Base-by-base conservation (phyloP, 2,797 vertebrate species). In the Xenopus petersii region DNA sequence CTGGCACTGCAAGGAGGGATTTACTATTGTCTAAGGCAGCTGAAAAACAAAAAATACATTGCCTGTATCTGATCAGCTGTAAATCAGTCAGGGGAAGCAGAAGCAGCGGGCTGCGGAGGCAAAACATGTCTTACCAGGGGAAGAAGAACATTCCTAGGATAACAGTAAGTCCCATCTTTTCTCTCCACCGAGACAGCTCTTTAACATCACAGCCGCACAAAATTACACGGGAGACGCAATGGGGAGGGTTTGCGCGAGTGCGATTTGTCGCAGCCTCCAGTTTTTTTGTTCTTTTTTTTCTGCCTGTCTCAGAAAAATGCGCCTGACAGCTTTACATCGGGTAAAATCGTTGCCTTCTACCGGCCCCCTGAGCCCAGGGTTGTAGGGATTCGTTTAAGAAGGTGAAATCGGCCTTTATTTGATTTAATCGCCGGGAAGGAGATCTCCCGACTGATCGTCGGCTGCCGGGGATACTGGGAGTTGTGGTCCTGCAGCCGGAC, bases 111-210 rank as follows among this genome's bases (percentile, higher is more conserved):
- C 26, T 30, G 26, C 26, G 4, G 26, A 3, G 67, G 67, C n/a
- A 46, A 13, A 73, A 56, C 78, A 98, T 98, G 96, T 97, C 93
- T 87, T 95, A 97, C 87, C 96, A 98, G 87, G 96, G 96, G 86
- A 98, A 98, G 91, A 98, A 98, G 91, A 98, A 98, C 89, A 98
- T 98, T 86, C 96, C 96, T 74, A 94, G 96, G 87, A 98, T 98
- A 93, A 98, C 96, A 84, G 96, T 98, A 89, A 94, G 96, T 94
- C 81, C 64, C 71, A 66, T 67, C 16, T 46, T 54, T 73, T 65
- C 26, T 7, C 48, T 36, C 3, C 5, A 2, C 2, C 1, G 24
- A 30, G 2, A 30, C 36, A 42, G 36, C 36, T 42, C 5, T 42
- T 42, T 42, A 42, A 1, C 36, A 42, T 42, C 36, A 42, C 36